Base-by-base conservation (phyloP, 1,140 invertebrate species). In the Sipha flava region DNA sequence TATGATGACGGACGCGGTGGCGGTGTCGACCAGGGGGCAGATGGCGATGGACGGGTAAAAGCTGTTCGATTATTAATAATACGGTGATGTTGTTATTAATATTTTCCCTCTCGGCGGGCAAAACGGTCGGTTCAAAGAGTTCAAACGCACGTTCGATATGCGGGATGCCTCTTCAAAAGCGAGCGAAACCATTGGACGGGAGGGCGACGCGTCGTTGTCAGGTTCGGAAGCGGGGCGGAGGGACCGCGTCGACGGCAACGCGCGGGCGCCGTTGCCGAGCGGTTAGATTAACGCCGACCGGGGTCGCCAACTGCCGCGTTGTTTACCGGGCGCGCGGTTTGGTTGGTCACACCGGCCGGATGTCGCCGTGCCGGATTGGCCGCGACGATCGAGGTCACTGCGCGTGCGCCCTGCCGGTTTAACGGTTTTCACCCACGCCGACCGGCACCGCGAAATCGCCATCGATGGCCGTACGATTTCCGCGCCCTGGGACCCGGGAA, bases 381-480 rank as follows among this genome's bases (percentile, higher is more conserved):
- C 6, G 31, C 70, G 16, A 54, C 73, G 23, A 77, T 77, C 73
- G 73, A 59, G 73, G 73, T 77, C 73, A 77, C 73, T 77, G 73
- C 73, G 73, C 73, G 21, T 59, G 73, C 73, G 73, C 73, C 6
- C 34, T 77, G 29, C 6, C 7, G 52, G 52, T 43, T 26, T 57
- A 77, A 77, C 73, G 73, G 73, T 77, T 77, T 77, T 77, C 73
- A 54, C 72, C 47, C 72, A 75, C 72, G 72, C 72, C 72, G 47
- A 75, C 7, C 34, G 2, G 21, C 2, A 0, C 2, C 0, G 0
- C 16, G 34, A 2, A 57, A 77, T 77, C 34, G 52, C 1, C 0
- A 57, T 40, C 73, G 73, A 77, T 77, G 16, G 5, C 34, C 14
- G 14, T 59, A 29, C 73, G 73, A 77, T 77, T 57, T 40, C 40